Evolutionary conservation across 2,888 invertebrate species (phyloP).

Genomic region (Eilema caniola): DNA sequence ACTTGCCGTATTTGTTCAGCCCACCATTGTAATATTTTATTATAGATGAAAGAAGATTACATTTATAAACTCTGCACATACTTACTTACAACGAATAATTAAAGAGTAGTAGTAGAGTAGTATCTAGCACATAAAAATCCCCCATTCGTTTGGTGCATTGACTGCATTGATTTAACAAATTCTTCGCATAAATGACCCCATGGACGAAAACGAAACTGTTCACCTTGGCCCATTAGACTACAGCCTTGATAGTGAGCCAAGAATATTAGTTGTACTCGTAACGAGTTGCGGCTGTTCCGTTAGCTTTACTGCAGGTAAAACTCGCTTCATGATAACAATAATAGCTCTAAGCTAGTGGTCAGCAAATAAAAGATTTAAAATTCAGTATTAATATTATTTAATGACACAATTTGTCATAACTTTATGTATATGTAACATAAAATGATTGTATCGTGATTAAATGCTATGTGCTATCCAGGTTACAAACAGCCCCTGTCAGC

Average conservation of each 20-base stretch:
- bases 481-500: conserved; percentile 70
- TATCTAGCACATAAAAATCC: no score
- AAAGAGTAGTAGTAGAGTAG: no score
- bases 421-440: not conserved
- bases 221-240: conserved; percentile 25
- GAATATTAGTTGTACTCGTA: not conserved
- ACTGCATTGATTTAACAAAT: not conserved
- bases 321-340: not conserved
- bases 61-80: no score
- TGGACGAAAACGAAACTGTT: not conserved
- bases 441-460: not conserved
- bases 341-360: not conserved
- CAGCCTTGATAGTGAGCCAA: conserved; percentile 33
- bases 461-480: conserved; percentile 50
- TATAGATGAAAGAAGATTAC: no score
- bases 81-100: no score
- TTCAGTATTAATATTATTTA: not conserved
- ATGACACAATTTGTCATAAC: not conserved
- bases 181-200: conserved; percentile 19
- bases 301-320: not conserved
- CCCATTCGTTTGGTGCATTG: not conserved
- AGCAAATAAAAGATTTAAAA: not conserved
- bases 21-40: not conserved
- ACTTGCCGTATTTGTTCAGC: not conserved
- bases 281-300: no score